Conservation (phyloP, 92 coral and sea anemone genomes). For the Zoanthus sociatus region DNA sequence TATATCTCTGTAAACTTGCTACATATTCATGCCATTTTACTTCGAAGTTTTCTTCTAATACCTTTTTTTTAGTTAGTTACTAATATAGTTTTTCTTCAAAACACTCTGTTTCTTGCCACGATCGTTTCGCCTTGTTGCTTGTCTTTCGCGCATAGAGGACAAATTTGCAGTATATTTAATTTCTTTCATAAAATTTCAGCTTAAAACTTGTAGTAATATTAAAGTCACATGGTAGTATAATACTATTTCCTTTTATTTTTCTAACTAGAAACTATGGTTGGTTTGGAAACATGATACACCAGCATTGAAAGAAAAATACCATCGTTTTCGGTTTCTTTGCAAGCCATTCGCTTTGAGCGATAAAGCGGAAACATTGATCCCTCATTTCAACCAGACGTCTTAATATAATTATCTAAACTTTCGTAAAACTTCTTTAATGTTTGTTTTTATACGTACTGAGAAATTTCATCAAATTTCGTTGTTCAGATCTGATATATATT, state of each 20-base stretch:
- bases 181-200: not conserved
- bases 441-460: not conserved
- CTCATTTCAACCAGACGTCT: not conserved
- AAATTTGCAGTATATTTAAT: constrained; percentile 1
- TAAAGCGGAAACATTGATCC: not conserved
- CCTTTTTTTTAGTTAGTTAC: not conserved
- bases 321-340: not conserved
- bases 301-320: not conserved
- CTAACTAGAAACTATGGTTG: not conserved
- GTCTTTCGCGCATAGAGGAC: not conserved
- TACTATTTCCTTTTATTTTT: not conserved
- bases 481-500: not conserved
- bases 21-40: not conserved
- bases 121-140: not conserved
- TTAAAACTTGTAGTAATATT: not conserved
- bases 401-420: not conserved
- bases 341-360: not conserved
- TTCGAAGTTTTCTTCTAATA: not conserved
- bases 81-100: not conserved
- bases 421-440: not conserved
- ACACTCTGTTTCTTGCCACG: not conserved
- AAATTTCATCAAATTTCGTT: not conserved
- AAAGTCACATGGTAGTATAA: not conserved
- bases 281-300: constrained; percentile 31
- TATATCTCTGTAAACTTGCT: not conserved